Conservation (phyloP, 2,113 vertebrate genomes). For the Myotis lucifugus region DNA sequence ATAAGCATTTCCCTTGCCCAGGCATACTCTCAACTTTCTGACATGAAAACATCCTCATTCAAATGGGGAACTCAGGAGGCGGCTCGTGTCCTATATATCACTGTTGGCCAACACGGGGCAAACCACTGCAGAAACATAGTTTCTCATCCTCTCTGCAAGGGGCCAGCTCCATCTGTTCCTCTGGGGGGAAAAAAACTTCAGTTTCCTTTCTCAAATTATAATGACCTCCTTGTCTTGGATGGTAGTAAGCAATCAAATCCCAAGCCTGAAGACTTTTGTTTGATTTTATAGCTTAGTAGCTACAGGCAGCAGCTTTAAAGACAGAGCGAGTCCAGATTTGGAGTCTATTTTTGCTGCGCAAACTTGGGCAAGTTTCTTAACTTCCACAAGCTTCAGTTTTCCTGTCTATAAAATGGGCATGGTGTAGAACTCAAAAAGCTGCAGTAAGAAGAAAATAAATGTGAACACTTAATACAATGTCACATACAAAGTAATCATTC, state of each 20-base stretch:
- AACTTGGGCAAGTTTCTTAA: background rate
- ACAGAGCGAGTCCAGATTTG: background rate
- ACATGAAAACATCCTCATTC: background rate
- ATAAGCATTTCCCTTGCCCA: background rate
- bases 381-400: background rate
- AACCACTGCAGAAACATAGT: background rate
- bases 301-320: background rate
- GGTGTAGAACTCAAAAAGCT: background rate
- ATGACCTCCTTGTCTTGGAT: background rate
- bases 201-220: background rate
- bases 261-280: background rate
- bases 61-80: background rate
- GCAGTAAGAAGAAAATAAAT: background rate
- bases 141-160: background rate
- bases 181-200: background rate
- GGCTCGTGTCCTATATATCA: accelerated
- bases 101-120: background rate
- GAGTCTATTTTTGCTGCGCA: background rate
- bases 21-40: background rate
- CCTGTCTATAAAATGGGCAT: background rate
- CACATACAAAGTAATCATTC: background rate
- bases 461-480: background rate
- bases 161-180: background rate
- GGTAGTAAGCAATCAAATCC: background rate
- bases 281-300: background rate